Evolutionary conservation across 1,140 invertebrate species (phyloP), one percentile per base, ranked within the genome.

Genomic region (Drosophila orena): DNA sequence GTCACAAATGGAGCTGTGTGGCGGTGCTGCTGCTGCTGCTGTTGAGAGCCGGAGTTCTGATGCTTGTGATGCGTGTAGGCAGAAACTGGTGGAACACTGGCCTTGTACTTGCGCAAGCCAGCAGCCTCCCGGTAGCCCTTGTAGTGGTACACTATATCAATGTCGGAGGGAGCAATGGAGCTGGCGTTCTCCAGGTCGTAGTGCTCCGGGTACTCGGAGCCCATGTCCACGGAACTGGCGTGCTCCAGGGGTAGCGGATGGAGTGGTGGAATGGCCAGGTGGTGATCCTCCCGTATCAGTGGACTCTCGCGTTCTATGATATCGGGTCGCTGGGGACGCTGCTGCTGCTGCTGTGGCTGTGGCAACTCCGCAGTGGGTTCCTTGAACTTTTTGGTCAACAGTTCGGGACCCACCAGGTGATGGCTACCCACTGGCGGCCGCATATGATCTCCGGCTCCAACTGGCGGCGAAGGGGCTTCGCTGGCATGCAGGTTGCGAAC

Each of bases 131-230:
- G 93, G 93, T 97, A 96, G 73, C 98, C 97, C 93, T 98, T 98
- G 91, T 99, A 99, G 92, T 99, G 98, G 85, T 98, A 98, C 1
- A 98, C 97, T 65, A 99, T 97, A 89, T 99, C 98, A 68, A 99
- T 98, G 92, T 99, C 98, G 11, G 97, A 98, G 0, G 98, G 98
- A 1, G 98, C 98, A 74, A 99, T 99, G 0, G 97, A 98, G 91
- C 97, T 98, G 1, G 98, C 97, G 93, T 99, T 99, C 93, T 99
- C 98, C 55, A 99, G 93, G 92, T 99, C 98, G 86, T 99, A 99
- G 91, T 98, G 98, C 91, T 99, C 98, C 0, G 98, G 97, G 73
- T 97, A 94, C 91, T 98, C 97, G 1, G 96, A 96, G 90, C 96
- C 95, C 53, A 96, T 91, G 73, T 95, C 94, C 61, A 94, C 94